phyloP scores from a whole-genome alignment of 2,888 invertebrate genomes.

The Asteroscopus sphinx region DNA sequence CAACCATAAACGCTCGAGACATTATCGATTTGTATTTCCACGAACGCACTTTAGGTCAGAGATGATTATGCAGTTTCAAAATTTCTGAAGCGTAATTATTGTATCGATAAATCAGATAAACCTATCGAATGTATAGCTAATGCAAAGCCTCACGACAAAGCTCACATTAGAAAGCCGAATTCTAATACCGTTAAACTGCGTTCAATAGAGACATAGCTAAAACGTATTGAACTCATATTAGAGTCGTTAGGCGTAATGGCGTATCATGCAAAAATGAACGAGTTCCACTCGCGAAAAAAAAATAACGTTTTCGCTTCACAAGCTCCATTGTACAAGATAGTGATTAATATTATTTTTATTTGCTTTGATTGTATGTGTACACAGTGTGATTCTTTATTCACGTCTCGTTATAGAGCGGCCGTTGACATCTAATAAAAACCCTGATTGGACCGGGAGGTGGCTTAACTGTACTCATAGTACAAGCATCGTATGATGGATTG shows the following conservation, averaged over 20 bases:
- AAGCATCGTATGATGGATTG: conserved; percentile 76
- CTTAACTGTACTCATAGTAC: conserved; percentile 75
- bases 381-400: conserved; percentile 65
- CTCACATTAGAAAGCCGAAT: conserved; percentile 82
- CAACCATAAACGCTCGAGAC: conserved; percentile 54
- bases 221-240: conserved; percentile 76
- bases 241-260: conserved; percentile 81
- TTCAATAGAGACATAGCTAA: conserved; percentile 72
- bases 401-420: conserved; percentile 70
- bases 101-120: conserved; percentile 77
- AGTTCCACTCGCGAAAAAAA: conserved; percentile 62
- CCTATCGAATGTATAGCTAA: conserved; percentile 63
- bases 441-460: conserved; percentile 71
- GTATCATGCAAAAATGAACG: conserved; percentile 79
- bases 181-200: conserved; percentile 76
- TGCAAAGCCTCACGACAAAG: conserved; percentile 74
- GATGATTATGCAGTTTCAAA: conserved; percentile 72
- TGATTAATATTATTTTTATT: conserved; percentile 84
- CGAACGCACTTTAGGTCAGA: conserved; percentile 60
- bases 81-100: conserved; percentile 72
- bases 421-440: conserved; percentile 79
- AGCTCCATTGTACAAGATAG: conserved; percentile 68
- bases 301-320: conserved; percentile 71
- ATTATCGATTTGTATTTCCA: conserved; percentile 68
- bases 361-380: conserved; percentile 77